Evolutionary conservation across 2,797 vertebrate species (phyloP).

Genomic region (Geotrypetes seraphini): DNA sequence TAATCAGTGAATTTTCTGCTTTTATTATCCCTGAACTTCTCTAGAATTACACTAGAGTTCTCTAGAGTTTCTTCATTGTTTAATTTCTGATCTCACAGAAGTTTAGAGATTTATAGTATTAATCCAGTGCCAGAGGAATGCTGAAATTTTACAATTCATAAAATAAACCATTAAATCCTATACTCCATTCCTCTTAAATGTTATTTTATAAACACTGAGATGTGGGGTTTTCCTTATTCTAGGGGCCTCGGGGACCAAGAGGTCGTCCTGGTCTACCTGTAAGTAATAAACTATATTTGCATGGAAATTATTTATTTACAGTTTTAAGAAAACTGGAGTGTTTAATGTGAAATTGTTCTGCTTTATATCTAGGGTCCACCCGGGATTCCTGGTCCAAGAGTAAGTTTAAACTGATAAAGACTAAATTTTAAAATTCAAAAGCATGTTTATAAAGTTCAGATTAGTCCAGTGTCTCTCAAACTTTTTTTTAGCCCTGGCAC

Average conservation of each 20-base stretch:
- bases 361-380: constrained; percentile 69
- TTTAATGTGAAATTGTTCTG: not conserved
- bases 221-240: constrained; percentile 34
- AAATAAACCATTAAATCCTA: constrained; percentile 12
- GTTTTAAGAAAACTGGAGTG: not conserved
- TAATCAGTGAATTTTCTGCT: constrained; percentile 6
- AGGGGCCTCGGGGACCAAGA: constrained; percentile 83
- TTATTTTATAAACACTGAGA: too few relatives aligned
- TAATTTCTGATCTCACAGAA: too few relatives aligned
- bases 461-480: too few relatives aligned
- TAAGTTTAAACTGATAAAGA: too few relatives aligned
- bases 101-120: constrained; percentile 26
- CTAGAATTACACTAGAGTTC: too few relatives aligned
- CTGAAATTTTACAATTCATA: constrained; percentile 15
- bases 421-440: too few relatives aligned
- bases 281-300: constrained; percentile 34
- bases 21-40: constrained; percentile 14
- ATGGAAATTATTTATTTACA: not conserved
- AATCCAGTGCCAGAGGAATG: constrained; percentile 14
- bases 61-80: too few relatives aligned
- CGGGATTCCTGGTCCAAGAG: constrained; percentile 73
- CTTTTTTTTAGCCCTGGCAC: too few relatives aligned
- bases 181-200: constrained; percentile 13
- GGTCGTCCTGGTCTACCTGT: constrained; percentile 81
- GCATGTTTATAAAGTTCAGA: too few relatives aligned